Evolutionary conservation across 2,888 invertebrate genomes (phyloP).

Genomic region (Ophioninae sp.): DNA sequence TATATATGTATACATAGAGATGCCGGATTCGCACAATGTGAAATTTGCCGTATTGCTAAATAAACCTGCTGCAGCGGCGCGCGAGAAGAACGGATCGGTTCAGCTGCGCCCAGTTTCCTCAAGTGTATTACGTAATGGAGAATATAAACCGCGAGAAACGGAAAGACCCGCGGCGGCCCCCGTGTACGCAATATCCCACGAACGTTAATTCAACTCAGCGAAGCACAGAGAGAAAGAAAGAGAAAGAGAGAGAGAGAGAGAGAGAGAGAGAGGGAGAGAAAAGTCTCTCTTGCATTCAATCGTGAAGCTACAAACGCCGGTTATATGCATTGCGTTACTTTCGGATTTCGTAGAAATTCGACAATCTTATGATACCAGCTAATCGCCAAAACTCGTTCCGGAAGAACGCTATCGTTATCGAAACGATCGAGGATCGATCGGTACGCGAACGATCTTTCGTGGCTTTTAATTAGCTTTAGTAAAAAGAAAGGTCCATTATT

Average conservation of each 20-base stretch:
- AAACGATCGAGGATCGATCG: constrained; percentile 20
- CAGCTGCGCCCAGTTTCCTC: constrained; percentile 51
- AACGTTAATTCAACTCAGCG: constrained; percentile 49
- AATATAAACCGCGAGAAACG: constrained; percentile 62
- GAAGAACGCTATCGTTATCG: constrained; percentile 17
- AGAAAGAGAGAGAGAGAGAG: constrained; percentile 45
- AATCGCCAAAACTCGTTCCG: constrained; percentile 15
- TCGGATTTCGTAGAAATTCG: constrained; percentile 37
- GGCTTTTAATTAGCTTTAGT: no score
- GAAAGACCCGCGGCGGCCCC: constrained; percentile 48
- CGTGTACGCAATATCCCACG: constrained; percentile 58
- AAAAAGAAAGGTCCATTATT: no score
- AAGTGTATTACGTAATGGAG: constrained; percentile 50
- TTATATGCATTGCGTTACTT: constrained; percentile 41
- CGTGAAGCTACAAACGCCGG: constrained; percentile 34
- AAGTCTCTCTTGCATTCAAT: constrained; percentile 40
- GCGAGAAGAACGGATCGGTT: constrained; percentile 45
- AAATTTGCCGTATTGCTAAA: constrained; percentile 26
- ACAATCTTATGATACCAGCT: constrained; percentile 9
- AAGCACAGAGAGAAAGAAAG: constrained; percentile 43
- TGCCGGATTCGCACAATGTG: constrained; percentile 14
- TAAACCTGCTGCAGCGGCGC: constrained; percentile 8
- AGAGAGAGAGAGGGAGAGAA: constrained; percentile 41
- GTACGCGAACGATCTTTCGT: constrained; percentile 14
- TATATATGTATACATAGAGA: neutral